phyloP scores from a whole-genome alignment of 2,113 vertebrate genomes.

The Pardalotus punctatus region DNA sequence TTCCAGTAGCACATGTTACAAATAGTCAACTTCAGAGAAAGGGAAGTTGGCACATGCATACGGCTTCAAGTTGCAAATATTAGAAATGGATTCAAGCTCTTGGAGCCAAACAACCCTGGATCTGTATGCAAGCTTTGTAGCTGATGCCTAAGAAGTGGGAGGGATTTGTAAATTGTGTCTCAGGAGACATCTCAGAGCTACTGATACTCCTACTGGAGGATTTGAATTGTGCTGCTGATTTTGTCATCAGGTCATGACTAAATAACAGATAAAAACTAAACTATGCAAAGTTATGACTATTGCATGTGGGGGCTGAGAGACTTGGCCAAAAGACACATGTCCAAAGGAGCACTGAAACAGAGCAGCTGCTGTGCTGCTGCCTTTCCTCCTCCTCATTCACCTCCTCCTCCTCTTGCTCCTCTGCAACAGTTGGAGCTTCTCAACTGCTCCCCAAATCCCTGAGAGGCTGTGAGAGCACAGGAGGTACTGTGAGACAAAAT shows the following conservation, averaged over 20 bases:
- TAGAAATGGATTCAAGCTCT: background rate
- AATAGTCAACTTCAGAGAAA: background rate
- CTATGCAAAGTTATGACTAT: constrained; percentile 1
- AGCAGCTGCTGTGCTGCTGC: background rate
- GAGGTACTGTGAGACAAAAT: background rate
- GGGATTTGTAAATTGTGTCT: background rate
- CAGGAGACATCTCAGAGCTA: background rate
- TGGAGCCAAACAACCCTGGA: background rate
- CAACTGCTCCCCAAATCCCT: background rate
- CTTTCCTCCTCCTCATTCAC: background rate
- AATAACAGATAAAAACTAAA: background rate
- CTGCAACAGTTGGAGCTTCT: background rate
- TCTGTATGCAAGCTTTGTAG: background rate
- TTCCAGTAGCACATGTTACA: background rate
- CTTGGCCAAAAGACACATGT: background rate
- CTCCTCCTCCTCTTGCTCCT: background rate
- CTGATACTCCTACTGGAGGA: background rate
- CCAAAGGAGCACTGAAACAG: background rate
- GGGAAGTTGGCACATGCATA: background rate
- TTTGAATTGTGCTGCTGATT: background rate
- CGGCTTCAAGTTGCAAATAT: background rate
- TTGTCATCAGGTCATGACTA: background rate
- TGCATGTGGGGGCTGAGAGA: background rate
- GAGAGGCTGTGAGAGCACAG: background rate
- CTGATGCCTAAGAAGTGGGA: background rate